Conservation (phyloP, 2,888 invertebrate species). For the Nemotelus pantherinus region DNA sequence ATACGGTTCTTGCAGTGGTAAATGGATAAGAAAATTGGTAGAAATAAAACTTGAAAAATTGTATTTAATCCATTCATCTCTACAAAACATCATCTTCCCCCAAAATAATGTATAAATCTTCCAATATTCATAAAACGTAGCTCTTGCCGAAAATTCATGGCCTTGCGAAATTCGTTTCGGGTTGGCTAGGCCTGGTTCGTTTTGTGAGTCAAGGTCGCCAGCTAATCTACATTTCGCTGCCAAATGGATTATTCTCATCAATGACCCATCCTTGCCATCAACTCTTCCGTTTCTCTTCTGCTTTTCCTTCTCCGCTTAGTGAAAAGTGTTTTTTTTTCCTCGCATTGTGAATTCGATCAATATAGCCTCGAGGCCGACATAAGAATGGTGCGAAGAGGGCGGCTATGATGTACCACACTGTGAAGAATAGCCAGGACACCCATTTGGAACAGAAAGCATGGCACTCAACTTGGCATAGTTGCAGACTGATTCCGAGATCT, state of each 20-base stretch:
- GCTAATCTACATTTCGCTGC: background rate
- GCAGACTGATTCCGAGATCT: background rate
- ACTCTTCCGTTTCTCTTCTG: background rate
- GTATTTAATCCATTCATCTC: too few species aligned
- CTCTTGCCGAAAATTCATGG: background rate
- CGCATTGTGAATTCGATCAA: slow-evolving; percentile 20
- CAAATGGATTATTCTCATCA: background rate
- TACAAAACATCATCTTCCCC: too few species aligned
- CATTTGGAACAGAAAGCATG: background rate
- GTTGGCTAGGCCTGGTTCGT: background rate
- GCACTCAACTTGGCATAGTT: background rate
- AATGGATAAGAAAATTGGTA: too few species aligned
- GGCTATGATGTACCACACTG: too few species aligned
- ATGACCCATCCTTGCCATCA: background rate
- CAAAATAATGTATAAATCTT: too few species aligned
- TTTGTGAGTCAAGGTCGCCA: background rate
- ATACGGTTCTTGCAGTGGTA: too few species aligned
- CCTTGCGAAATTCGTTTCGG: background rate
- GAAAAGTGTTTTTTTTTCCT: background rate
- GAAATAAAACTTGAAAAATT: too few species aligned
- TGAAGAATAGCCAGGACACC: background rate
- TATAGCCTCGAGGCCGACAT: background rate
- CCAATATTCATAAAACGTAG: background rate
- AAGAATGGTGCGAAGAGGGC: background rate
- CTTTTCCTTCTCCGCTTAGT: background rate